Percentiles rank a stretch among this genome's conserved stretches.
Evolutionary conservation across 1,140 invertebrate genomes (phyloP).

Genomic region (Zaprionus davidi): DNA sequence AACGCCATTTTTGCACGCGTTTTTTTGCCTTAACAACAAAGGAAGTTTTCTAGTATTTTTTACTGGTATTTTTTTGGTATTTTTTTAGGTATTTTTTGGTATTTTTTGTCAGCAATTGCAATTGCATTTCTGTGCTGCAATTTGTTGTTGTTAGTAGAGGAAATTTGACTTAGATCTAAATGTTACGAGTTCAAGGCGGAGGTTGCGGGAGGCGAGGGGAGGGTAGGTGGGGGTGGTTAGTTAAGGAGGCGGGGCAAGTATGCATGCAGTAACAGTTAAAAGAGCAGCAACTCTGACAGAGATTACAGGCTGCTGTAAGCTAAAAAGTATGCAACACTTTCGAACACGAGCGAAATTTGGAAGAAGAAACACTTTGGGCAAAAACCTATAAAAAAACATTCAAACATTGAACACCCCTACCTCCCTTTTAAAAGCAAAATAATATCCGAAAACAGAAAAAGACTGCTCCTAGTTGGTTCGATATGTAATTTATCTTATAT

Average conservation of each 20-base stretch:
- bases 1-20: slow-evolving; percentile 67
- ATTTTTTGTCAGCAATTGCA: slow-evolving; percentile 4
- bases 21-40: slow-evolving; percentile 44
- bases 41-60: slow-evolving; percentile 27
- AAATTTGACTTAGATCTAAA: slow-evolving; percentile 34
- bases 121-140: slow-evolving; percentile 1
- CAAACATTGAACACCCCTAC: background rate
- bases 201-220: background rate
- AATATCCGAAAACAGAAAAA: background rate
- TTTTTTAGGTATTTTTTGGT: slow-evolving; percentile 17
- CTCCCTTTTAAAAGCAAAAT: too few relatives aligned
- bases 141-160: slow-evolving; percentile 38
- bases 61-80: slow-evolving; percentile 14
- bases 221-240: too few relatives aligned
- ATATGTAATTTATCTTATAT: too few relatives aligned
- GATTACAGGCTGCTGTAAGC: background rate
- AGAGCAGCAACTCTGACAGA: background rate
- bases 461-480: too few relatives aligned
- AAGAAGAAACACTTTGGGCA: too few relatives aligned
- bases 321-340: slow-evolving; percentile 9
- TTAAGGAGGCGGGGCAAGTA: background rate
- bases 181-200: slow-evolving; percentile 1
- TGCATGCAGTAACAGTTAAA: slow-evolving; percentile 14
- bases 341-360: background rate
- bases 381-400: background rate